Evolutionary conservation across 2,888 invertebrate species (phyloP).

Genomic region (Hartigia nigra): DNA sequence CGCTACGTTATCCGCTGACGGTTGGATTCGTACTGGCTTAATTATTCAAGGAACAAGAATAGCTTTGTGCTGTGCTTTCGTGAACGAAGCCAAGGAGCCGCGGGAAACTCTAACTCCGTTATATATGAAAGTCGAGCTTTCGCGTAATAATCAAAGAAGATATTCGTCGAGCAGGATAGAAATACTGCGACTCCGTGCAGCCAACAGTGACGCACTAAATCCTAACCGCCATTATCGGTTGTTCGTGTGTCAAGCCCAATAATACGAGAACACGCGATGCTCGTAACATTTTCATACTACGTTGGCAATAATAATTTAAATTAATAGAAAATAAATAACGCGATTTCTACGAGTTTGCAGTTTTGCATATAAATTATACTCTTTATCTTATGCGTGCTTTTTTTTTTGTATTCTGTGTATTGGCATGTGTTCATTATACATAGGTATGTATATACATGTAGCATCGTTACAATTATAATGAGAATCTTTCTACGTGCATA

Average conservation of each 20-base stretch:
- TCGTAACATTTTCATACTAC: slow-evolving; percentile 8
- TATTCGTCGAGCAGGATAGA: neutral
- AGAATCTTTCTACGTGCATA: slow-evolving; percentile 27
- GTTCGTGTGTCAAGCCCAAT: slow-evolving; percentile 3
- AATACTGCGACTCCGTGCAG: neutral
- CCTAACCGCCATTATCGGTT: slow-evolving; percentile 4
- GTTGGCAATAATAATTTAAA: slow-evolving; percentile 19
- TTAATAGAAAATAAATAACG: slow-evolving; percentile 20
- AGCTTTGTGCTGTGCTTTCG: neutral
- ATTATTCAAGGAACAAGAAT: neutral
- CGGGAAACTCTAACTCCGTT: neutral
- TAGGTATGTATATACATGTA: neutral
- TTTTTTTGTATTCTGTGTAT: neutral
- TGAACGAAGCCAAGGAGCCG: neutral
- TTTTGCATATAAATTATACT: neutral
- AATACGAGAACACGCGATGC: slow-evolving; percentile 6
- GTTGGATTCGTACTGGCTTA: slow-evolving; percentile 2
- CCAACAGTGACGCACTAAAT: slow-evolving; percentile 4
- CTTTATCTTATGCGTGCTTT: neutral
- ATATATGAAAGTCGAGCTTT: neutral
- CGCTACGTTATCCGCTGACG: slow-evolving; percentile 20
- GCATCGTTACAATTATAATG: neutral
- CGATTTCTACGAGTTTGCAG: neutral
- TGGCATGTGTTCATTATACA: neutral
- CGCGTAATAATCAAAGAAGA: neutral